Base-by-base conservation (phyloP, 2,888 invertebrate genomes). In the Marasmarcha lunaedactyla region DNA sequence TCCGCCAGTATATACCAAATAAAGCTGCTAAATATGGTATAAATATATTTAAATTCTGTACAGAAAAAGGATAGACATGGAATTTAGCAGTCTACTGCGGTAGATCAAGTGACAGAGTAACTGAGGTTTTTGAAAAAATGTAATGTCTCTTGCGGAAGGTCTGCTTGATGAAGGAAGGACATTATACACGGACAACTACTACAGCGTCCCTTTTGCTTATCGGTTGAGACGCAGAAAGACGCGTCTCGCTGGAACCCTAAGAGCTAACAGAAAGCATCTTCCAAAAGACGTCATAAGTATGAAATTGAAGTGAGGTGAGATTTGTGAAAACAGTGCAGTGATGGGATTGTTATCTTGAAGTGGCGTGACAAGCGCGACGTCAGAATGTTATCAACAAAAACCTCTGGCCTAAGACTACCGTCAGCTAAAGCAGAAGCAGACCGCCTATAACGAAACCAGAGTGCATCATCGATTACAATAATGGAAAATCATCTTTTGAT, bases 21-120 rank as follows among this genome's bases (percentile, higher is more conserved):
- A 49, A 51, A 37, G 43, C 46, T 14, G 46, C 46, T 36, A 51
- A 49, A 42, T 47, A 51, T 43, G 46, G 48, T 14, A 48, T 50
- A 15, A 47, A 50, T 36, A 35, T 45, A 11, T 49, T 50, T 45
- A 46, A 48, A 43, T 42, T 50, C 14, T 50, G 47, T 40, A 42
- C 49, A 37, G 39, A 15, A 33, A 39, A 42, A 36, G 33, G 47
- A 39, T 39, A 42, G 33, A 37, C 43, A 13, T 6, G 7, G 11
- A 34, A 14, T 4, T 14, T 42, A 5, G n/a, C 37, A 15, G 13
- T 42, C 33, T 42, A 43, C 30, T 20, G 35, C 15, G 43, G 43
- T 34, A 43, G 43, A 36, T 39, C 26, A 38, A 14, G 25, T 14
- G 41, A 45, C 12, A 39, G 39, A 14, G 38, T 38, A 38, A 43